phyloP scores from a whole-genome alignment of 2,113 vertebrate species.

The Girardinichthys multiradiatus region DNA sequence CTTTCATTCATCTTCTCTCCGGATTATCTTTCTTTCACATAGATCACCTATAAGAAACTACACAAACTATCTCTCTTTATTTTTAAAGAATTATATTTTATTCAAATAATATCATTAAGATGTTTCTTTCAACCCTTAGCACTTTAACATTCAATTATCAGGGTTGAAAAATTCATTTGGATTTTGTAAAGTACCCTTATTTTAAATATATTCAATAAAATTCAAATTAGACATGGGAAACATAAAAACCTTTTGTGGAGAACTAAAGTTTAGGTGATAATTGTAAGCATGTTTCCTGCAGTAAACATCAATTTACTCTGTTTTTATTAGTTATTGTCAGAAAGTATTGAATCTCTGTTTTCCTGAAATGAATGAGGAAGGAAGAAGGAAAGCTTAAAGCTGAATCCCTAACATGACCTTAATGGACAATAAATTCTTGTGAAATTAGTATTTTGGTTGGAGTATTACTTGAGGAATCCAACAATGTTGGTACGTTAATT shows the following conservation, averaged over 20 bases:
- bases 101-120: no score
- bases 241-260: background rate
- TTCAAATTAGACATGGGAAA: no score
- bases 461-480: conserved; percentile 28
- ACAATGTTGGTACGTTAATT: conserved; percentile 11
- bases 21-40: background rate
- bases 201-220: no score
- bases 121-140: no score
- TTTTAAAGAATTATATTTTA: no score
- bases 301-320: background rate
- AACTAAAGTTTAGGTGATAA: background rate
- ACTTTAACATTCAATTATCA: no score
- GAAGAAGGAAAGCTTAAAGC: background rate
- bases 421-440: background rate
- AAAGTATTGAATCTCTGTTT: background rate
- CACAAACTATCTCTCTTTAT: background rate
- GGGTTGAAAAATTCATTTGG: no score
- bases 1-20: background rate
- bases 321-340: background rate
- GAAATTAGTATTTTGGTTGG: conserved; percentile 1
- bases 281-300: background rate
- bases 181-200: no score
- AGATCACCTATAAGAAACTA: background rate
- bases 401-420: background rate
- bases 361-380: background rate